Evolutionary conservation across 2,888 invertebrate genomes (phyloP), one percentile per base, ranked within the genome.

Genomic region (Diarsia dahlii): DNA sequence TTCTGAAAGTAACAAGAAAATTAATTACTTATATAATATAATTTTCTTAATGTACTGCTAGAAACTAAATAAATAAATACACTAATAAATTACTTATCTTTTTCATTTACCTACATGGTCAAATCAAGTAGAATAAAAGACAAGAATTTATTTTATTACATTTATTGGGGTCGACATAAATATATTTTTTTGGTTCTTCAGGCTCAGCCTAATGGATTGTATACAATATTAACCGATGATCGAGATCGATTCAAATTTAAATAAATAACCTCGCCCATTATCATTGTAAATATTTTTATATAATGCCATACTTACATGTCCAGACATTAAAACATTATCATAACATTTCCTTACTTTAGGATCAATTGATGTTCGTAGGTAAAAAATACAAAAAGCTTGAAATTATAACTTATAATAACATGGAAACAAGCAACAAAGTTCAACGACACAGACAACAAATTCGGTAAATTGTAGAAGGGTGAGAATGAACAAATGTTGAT

Each of bases 61-160:
- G 15, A 50, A 28, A 80, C 71, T 54, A 72, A 84, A 54, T 87
- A 87, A 80, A 86, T 81, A 81, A 76, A 81, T 28, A 68, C 50
- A 84, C 78, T 85, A 81, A 81, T 79, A 72, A 79, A 77, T 62
- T 23, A 46, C 15, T 52, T 20, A 68, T 67, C 60, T 76, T 65
- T 79, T 70, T 84, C 3, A 60, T 48, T 78, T 60, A 58, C 5
- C 9, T 52, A 39, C 0, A 0, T 12, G 34, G 10, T 70, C 3
- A 39, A 80, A 23, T 56, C 0, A 34, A 78, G 45, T 23, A 6
- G 3, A 52, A 39, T 64, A 45, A 78, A 65, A 52, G 5, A 54
- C 50, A 52, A n/a, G 8, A 23, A 39, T 52, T 2, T 28, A 12
- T 63, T 81, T 81, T 74, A 73, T 46, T 50, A 81, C 62, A 56